Conservation (phyloP, 2,888 invertebrate species). For the Drosophila rellima region DNA sequence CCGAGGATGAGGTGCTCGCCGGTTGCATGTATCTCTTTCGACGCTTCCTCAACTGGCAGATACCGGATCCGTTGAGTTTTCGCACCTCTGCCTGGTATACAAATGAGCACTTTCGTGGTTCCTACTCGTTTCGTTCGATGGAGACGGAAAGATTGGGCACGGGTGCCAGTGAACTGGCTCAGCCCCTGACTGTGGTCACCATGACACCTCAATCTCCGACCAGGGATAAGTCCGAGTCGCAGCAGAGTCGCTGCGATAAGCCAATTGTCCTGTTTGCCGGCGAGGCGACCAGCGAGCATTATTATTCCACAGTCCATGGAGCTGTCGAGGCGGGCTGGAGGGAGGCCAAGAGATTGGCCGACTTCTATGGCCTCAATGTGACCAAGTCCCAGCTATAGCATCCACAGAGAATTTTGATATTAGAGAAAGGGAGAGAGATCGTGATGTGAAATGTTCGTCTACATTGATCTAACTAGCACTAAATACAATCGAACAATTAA, state of each 20-base stretch:
- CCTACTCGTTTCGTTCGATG: constrained; percentile 89
- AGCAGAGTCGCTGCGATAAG: constrained; percentile 83
- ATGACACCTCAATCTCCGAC: constrained; percentile 85
- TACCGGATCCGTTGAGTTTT: constrained; percentile 81
- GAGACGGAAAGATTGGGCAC: constrained; percentile 87
- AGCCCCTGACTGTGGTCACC: constrained; percentile 77
- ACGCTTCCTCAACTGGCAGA: constrained; percentile 83
- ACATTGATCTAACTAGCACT: constrained; percentile 34
- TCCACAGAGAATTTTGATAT: constrained; percentile 28
- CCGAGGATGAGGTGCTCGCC: constrained; percentile 86
- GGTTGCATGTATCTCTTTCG: constrained; percentile 84
- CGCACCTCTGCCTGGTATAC: constrained; percentile 89
- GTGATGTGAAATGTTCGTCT: constrained; percentile 6
- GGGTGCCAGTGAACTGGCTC: constrained; percentile 87
- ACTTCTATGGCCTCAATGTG: constrained; percentile 74
- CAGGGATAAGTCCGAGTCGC: constrained; percentile 44
- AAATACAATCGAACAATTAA: constrained; percentile 55
- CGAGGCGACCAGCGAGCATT: constrained; percentile 89
- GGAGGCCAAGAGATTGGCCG: constrained; percentile 88
- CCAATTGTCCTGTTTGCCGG: constrained; percentile 90
- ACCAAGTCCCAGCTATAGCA: constrained; percentile 81
- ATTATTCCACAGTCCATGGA: constrained; percentile 90
- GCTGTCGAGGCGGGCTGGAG: constrained; percentile 91
- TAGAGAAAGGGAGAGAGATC: too few relatives aligned
- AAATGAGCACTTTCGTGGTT: constrained; percentile 88